Conservation (phyloP, 2,888 invertebrate genomes). For the Lithophane semibrunnea region DNA sequence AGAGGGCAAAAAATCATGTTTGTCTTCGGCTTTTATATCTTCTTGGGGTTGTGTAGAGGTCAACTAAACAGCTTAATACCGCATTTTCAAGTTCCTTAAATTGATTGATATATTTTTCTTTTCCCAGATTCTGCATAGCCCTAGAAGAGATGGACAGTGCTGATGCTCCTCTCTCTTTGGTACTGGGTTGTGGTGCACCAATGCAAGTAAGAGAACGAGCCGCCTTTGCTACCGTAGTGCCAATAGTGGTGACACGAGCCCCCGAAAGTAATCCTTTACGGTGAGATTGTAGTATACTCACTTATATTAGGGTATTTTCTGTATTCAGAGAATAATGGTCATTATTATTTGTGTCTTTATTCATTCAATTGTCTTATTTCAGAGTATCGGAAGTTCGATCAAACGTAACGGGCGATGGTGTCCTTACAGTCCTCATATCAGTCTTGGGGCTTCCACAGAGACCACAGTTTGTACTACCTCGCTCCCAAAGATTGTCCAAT, state of each 20-base stretch:
- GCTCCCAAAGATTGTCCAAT: conserved; percentile 81
- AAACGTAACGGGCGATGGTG: conserved; percentile 85
- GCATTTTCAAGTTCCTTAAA: not conserved
- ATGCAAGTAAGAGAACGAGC: conserved; percentile 80
- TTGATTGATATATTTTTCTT: conserved; percentile 16
- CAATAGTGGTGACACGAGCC: conserved; percentile 76
- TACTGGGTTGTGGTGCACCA: conserved; percentile 90
- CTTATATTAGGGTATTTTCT: not conserved
- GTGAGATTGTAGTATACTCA: conserved; percentile 62
- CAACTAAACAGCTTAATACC: not conserved
- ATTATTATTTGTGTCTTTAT: not conserved
- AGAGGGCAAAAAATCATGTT: not conserved
- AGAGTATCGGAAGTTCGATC: conserved; percentile 88
- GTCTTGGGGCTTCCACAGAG: conserved; percentile 81
- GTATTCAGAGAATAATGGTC: not conserved
- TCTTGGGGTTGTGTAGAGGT: too few relatives aligned
- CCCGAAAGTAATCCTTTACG: conserved; percentile 75
- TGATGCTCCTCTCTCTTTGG: conserved; percentile 90
- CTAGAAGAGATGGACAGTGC: conserved; percentile 91
- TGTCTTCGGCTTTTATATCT: not conserved
- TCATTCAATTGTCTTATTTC: conserved; percentile 68
- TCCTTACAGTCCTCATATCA: conserved; percentile 85
- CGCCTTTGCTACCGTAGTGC: conserved; percentile 78
- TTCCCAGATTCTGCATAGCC: conserved; percentile 91
- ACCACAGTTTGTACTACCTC: conserved; percentile 76